Percentiles rank a stretch among this genome's conserved stretches.
Conservation (phyloP, 2,113 vertebrate genomes). For the Etheostoma cragini region DNA sequence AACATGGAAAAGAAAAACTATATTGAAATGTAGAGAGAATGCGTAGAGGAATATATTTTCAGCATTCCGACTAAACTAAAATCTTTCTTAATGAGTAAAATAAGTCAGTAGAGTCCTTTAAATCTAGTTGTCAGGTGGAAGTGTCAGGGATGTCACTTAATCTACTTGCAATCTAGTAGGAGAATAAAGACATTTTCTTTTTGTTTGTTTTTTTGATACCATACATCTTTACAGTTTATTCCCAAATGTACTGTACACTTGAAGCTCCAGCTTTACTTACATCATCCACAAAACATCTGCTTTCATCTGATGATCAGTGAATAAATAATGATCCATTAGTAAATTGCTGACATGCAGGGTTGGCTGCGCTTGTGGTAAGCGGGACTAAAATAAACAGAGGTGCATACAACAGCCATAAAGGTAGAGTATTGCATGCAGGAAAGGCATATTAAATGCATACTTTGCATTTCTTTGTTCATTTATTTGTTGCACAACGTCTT, state of each 20-base stretch:
- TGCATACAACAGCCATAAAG: background rate
- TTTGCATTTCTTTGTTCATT: background rate
- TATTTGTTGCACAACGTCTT: background rate
- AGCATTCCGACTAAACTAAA: background rate
- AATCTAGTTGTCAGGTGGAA: background rate
- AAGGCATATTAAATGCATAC: too few relatives aligned
- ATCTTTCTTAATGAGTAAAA: background rate
- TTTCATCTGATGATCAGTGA: background rate
- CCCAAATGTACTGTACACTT: background rate
- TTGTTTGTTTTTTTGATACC: background rate
- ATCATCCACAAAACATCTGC: background rate
- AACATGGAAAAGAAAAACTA: too few relatives aligned
- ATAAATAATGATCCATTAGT: background rate
- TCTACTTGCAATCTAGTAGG: too few relatives aligned
- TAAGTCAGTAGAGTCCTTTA: background rate
- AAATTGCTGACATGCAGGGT: background rate
- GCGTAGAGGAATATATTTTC: background rate
- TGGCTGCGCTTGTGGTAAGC: background rate
- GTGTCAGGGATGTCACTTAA: background rate
- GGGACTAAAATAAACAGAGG: background rate
- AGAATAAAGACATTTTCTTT: background rate
- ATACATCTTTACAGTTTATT: background rate
- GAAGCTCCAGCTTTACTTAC: background rate
- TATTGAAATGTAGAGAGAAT: too few relatives aligned
- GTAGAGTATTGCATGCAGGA: background rate